Evolutionary conservation across 1,140 invertebrate species (phyloP).

Genomic region (Eupristina koningsbergeri): DNA sequence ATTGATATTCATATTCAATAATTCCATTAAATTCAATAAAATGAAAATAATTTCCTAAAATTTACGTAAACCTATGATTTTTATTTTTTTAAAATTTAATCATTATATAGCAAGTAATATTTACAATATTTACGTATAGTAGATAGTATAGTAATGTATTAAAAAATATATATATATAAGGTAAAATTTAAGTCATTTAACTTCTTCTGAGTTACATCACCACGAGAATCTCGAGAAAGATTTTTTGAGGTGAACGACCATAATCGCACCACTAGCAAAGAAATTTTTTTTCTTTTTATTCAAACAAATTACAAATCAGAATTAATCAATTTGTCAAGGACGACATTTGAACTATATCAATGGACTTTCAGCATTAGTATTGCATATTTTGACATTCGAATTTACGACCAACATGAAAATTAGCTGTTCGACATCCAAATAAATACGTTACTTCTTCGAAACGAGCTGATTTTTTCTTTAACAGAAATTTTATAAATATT

Average conservation of each 20-base stretch:
- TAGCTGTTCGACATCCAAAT: neutral
- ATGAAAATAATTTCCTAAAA: too few species aligned
- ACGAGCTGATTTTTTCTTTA: neutral
- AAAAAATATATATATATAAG: too few species aligned
- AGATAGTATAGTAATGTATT: too few species aligned
- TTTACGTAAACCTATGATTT: too few species aligned
- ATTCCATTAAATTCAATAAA: too few species aligned
- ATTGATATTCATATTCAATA: too few species aligned
- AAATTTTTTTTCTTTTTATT: neutral
- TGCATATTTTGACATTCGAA: neutral
- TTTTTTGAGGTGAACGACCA: constrained; percentile 3
- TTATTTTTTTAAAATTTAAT: too few species aligned
- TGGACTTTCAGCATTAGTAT: neutral
- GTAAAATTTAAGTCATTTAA: neutral
- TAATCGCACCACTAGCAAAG: neutral
- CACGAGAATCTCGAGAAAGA: neutral
- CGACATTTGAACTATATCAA: neutral
- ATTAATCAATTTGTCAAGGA: constrained; percentile 6
- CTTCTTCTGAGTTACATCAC: neutral
- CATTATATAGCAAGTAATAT: too few species aligned
- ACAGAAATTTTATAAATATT: too few species aligned
- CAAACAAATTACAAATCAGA: neutral
- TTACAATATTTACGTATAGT: too few species aligned
- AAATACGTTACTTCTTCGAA: too few species aligned
- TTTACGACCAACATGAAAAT: neutral